phyloP scores from a whole-genome alignment of 2,797 vertebrate species.

The Botia kubotai region DNA sequence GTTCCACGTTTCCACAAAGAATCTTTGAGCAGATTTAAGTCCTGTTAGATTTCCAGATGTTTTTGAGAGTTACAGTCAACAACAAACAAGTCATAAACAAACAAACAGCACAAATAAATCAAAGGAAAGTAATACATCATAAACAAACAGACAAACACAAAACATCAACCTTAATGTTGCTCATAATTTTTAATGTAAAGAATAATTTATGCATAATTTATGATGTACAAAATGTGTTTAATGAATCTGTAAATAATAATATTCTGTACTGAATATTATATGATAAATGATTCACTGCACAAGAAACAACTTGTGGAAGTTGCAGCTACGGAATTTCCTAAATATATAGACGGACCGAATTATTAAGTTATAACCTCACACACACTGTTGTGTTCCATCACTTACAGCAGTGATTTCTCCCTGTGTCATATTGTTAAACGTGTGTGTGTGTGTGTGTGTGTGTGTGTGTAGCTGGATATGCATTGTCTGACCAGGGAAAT shows the following conservation, averaged over 20 bases:
- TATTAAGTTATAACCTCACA: not conserved
- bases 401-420: not conserved
- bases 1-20: no score
- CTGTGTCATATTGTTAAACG: not conserved
- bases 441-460: not conserved
- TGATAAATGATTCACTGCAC: no score
- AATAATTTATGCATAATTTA: no score
- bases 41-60: no score
- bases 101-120: not conserved
- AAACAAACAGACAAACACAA: not conserved
- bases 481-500: slow-evolving; percentile 3
- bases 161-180: not conserved
- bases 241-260: no score
- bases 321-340: no score
- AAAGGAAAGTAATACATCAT: not conserved
- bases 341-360: no score
- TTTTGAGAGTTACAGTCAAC: not conserved
- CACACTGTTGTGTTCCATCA: not conserved
- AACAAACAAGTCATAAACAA: not conserved
- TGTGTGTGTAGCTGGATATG: not conserved
- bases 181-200: no score
- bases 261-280: no score
- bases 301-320: no score
- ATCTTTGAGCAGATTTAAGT: no score
- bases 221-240: no score